Evolutionary conservation across 37 sponge, comb jelly and placozoan species (phyloP).

Genomic region (Mnemiopsis leidyi): DNA sequence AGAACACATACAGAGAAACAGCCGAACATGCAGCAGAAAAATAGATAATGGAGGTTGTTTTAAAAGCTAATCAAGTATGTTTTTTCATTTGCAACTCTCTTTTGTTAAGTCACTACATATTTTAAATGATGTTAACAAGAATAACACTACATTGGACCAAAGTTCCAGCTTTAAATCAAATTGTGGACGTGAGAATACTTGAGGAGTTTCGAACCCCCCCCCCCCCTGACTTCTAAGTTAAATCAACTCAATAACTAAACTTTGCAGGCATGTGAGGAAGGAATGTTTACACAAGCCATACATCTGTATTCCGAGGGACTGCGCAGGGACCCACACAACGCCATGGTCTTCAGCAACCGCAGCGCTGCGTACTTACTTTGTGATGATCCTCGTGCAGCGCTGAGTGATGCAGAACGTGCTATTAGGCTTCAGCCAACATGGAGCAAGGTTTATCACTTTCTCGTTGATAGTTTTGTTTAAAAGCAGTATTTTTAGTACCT

Average conservation of each 20-base stretch:
- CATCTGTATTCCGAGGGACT: constrained; percentile 88
- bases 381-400: constrained; percentile 76
- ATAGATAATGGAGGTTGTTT: not conserved
- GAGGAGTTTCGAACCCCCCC: too few relatives aligned
- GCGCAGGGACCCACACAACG: constrained; percentile 79
- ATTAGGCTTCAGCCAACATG: constrained; percentile 85
- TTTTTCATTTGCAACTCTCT: too few relatives aligned
- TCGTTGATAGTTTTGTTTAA: too few relatives aligned
- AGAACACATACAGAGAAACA: not conserved
- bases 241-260: too few relatives aligned
- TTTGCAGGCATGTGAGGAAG: constrained; percentile 69
- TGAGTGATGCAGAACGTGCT: constrained; percentile 86
- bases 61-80: not conserved
- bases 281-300: constrained; percentile 78
- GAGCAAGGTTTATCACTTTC: constrained; percentile 25
- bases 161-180: too few relatives aligned
- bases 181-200: too few relatives aligned
- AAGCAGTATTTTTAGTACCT: not conserved
- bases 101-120: too few relatives aligned
- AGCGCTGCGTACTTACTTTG: constrained; percentile 85
- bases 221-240: too few relatives aligned
- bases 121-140: too few relatives aligned
- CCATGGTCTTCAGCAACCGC: constrained; percentile 84
- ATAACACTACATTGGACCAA: too few relatives aligned
- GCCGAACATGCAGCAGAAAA: not conserved